These are phyloP conservation scores for Thinocorus orbignyianus DNA, from an alignment of 2,113 vertebrate species.

Conservation along the genomic window DNA sequence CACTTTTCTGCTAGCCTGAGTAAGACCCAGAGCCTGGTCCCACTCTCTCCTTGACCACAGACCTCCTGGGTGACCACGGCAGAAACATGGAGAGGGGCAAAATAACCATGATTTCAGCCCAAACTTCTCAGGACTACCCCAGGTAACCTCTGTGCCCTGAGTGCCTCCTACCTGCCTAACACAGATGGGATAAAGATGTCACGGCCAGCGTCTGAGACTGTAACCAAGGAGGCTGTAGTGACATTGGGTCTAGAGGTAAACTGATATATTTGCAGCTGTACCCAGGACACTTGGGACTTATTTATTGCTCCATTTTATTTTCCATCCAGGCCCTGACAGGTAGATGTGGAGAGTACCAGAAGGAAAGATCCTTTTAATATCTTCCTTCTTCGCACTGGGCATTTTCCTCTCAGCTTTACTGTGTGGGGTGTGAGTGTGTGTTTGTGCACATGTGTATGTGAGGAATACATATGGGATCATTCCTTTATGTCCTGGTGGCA, in stretches of 20 bases:
- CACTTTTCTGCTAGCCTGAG: neutral
- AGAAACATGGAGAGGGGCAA: neutral
- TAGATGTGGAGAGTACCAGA: neutral
- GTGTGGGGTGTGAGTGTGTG: neutral
- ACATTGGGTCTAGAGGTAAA: rapidly evolving
- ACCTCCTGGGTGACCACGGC: neutral
- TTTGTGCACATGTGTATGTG: neutral
- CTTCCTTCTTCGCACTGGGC: neutral
- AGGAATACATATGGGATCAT: neutral
- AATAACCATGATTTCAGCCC: neutral
- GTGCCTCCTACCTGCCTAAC: neutral
- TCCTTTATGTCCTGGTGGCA: neutral
- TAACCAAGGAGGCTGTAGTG: neutral
- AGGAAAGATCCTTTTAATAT: neutral
- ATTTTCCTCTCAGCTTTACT: neutral
- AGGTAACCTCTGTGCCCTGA: neutral
- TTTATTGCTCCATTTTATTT: neutral
- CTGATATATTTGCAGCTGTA: neutral
- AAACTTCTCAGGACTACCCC: rapidly evolving
- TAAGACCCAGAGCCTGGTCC: neutral
- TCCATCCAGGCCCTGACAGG: neutral
- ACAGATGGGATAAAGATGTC: neutral
- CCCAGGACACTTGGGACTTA: neutral
- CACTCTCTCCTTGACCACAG: rapidly evolving
- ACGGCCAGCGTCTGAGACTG: neutral